Percentiles rank a stretch among this genome's conserved stretches.
phyloP scores from a whole-genome alignment of 2,797 vertebrate species.

The Syncerus caffer region DNA sequence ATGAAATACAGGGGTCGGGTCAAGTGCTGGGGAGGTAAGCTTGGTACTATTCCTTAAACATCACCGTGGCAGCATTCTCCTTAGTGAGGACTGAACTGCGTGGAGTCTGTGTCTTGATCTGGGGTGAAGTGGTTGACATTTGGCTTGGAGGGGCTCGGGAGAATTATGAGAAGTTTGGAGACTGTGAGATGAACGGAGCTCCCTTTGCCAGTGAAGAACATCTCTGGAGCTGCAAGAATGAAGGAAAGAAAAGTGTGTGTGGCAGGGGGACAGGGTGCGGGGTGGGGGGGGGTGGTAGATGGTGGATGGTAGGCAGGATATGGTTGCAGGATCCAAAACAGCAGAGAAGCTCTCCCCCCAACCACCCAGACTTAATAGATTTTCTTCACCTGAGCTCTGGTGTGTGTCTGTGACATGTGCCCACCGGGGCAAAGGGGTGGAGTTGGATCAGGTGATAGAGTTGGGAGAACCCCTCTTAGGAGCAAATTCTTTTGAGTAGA shows the following conservation, averaged over 20 bases:
- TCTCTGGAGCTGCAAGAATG: not conserved
- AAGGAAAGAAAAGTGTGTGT: not conserved
- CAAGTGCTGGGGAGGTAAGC: not conserved
- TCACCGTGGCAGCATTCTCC: constrained; percentile 37
- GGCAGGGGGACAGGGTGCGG: too few relatives aligned
- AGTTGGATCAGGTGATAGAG: not conserved
- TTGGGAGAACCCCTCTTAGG: not conserved
- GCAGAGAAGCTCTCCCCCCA: not conserved
- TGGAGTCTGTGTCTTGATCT: not conserved
- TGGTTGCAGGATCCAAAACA: not conserved
- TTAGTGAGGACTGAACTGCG: not conserved
- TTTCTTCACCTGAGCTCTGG: not conserved
- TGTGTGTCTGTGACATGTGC: not conserved
- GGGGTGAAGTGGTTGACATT: constrained; percentile 22
- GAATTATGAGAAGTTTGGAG: not conserved
- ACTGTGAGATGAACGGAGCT: not conserved
- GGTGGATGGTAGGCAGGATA: not conserved
- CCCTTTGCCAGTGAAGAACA: not conserved
- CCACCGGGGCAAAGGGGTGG: not conserved
- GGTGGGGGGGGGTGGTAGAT: too few relatives aligned
- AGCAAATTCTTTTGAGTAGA: not conserved
- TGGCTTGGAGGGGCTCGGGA: not conserved
- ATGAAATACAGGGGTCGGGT: not conserved
- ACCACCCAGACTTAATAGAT: not conserved
- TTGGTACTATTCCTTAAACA: not conserved